Percentiles rank a stretch among this genome's conserved stretches.
Conservation (phyloP, 2,888 invertebrate species). For the Drosophila meridiana region DNA sequence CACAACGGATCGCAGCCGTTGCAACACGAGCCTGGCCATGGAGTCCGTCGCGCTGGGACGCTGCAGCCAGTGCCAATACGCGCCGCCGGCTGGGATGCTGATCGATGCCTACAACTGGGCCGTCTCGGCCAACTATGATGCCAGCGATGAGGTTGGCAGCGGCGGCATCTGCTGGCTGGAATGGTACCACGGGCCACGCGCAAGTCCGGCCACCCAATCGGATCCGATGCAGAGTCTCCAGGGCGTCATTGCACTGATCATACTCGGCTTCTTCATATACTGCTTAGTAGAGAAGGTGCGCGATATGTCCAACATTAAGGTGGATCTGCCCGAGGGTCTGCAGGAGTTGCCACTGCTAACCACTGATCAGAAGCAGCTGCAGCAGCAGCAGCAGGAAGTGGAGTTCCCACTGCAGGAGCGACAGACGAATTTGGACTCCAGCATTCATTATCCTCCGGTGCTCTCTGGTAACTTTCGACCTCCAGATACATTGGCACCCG, state of each 20-base stretch:
- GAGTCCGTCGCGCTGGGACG: accelerated
- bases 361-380: not conserved
- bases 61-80: not conserved
- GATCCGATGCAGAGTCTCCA: not conserved
- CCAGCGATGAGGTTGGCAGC: not conserved
- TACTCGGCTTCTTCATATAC: slow-evolving; percentile 6
- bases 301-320: slow-evolving; percentile 17
- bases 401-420: not conserved
- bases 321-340: slow-evolving; percentile 35
- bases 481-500: not conserved
- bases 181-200: not conserved
- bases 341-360: not conserved
- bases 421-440: not conserved
- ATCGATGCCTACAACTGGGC: slow-evolving; percentile 21
- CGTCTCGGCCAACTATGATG: slow-evolving; percentile 37
- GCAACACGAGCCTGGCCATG: slow-evolving; percentile 2
- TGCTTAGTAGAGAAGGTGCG: not conserved
- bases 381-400: not conserved
- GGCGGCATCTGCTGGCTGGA: slow-evolving; percentile 45
- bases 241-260: slow-evolving; percentile 15
- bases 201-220: too few species aligned
- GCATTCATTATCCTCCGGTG: not conserved
- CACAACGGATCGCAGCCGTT: not conserved
- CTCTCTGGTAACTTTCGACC: slow-evolving; percentile 10
- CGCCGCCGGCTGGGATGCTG: not conserved